Conservation (phyloP, 2,888 invertebrate genomes). For the Acleris sparsana region DNA sequence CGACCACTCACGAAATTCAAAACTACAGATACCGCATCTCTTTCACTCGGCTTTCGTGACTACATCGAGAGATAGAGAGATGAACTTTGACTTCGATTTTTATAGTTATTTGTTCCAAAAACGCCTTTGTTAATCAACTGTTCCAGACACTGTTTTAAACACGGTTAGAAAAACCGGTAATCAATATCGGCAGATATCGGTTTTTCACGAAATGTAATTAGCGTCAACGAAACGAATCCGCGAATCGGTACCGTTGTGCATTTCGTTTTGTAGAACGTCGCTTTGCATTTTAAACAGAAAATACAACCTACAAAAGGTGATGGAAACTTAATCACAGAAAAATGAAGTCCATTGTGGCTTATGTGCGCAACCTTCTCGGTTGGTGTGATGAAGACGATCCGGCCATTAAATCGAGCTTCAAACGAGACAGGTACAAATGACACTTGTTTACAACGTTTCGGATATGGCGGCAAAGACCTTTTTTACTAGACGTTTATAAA, state of each 20-base stretch:
- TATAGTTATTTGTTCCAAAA: neutral
- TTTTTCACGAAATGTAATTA: constrained; percentile 29
- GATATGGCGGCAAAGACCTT: constrained; percentile 79
- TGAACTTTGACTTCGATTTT: too few relatives aligned
- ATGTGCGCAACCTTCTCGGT: constrained; percentile 70
- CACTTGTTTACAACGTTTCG: constrained; percentile 75
- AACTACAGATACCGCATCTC: too few relatives aligned
- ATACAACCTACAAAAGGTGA: constrained; percentile 54
- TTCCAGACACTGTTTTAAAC: constrained; percentile 16
- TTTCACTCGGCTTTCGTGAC: too few relatives aligned
- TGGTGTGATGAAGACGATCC: constrained; percentile 62
- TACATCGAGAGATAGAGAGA: too few relatives aligned
- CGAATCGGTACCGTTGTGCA: constrained; percentile 39
- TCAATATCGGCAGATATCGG: constrained; percentile 15
- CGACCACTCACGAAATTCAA: too few relatives aligned
- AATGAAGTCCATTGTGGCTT: constrained; percentile 76
- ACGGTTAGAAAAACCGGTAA: constrained; percentile 15
- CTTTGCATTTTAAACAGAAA: constrained; percentile 45
- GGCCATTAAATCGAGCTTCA: constrained; percentile 61
- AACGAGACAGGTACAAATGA: constrained; percentile 77
- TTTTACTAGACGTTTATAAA: constrained; percentile 44
- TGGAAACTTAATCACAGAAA: constrained; percentile 64
- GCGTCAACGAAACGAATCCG: constrained; percentile 37
- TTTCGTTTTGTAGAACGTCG: constrained; percentile 39
- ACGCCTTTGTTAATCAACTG: constrained; percentile 10